These are phyloP conservation scores for Gambusia holbrooki DNA, from an alignment of 2,113 vertebrate species.

Conservation along the genomic window DNA sequence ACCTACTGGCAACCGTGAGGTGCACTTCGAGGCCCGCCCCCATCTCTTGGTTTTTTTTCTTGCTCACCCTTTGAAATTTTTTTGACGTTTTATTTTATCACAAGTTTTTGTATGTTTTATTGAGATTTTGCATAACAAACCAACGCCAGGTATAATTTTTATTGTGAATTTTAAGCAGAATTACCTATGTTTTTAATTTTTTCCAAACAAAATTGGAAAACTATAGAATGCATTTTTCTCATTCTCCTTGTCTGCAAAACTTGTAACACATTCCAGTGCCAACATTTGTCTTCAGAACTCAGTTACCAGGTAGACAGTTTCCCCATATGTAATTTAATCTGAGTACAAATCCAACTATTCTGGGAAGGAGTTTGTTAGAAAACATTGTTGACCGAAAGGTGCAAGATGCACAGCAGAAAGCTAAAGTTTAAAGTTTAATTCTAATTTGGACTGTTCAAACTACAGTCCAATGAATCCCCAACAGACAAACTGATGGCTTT, in stretches of 20 bases:
- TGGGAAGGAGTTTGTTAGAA: neutral
- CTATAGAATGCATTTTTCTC: neutral
- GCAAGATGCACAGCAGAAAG: neutral
- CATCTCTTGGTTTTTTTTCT: neutral
- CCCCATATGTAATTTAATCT: neutral
- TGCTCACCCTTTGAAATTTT: neutral
- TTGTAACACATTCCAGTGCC: neutral
- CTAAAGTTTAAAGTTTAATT: too few relatives aligned
- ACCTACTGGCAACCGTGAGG: constrained; percentile 69
- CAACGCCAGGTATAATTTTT: neutral
- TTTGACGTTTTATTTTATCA: neutral
- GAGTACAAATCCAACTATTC: neutral
- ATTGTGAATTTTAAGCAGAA: neutral
- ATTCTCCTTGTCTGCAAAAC: neutral
- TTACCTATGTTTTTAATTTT: too few relatives aligned
- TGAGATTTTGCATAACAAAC: neutral
- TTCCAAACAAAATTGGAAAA: too few relatives aligned
- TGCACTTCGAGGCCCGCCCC: constrained; percentile 23
- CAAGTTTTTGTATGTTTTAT: neutral
- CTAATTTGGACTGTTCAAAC: too few relatives aligned
- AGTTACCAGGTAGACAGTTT: neutral
- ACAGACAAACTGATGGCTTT: too few relatives aligned
- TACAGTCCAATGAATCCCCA: too few relatives aligned
- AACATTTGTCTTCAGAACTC: neutral
- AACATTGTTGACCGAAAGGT: neutral